Conservation (phyloP, 2,797 vertebrate species). For the Champsocephalus esox region DNA sequence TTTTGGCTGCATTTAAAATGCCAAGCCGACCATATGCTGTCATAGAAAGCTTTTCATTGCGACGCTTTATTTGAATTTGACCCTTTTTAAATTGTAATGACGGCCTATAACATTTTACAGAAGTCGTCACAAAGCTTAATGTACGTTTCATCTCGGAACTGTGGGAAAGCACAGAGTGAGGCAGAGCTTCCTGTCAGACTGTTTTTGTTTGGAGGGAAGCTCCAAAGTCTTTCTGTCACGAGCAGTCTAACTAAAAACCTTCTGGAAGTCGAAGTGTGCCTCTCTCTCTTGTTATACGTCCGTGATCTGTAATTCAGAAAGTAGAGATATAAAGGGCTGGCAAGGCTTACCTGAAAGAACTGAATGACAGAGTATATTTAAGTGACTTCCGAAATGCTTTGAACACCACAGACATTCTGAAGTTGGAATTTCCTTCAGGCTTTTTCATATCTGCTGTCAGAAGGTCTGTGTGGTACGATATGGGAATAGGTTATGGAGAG, state of each 20-base stretch:
- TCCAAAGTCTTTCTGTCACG: conserved; percentile 33
- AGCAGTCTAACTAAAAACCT: background rate
- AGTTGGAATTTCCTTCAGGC: conserved; percentile 2
- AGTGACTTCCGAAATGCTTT: background rate
- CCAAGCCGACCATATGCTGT: conserved; percentile 46
- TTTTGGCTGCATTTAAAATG: conserved; percentile 38
- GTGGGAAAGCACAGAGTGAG: conserved; percentile 31
- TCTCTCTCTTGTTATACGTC: background rate
- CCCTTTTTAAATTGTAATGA: conserved; percentile 57
- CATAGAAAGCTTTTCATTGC: conserved; percentile 48
- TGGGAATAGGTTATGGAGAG: background rate
- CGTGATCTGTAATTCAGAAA: no score
- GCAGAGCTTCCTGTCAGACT: conserved; percentile 38
- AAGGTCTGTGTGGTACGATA: background rate
- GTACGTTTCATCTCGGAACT: conserved; percentile 24
- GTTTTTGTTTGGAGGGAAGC: conserved; percentile 65
- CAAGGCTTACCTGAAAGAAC: no score
- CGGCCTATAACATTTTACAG: conserved; percentile 48
- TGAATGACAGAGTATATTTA: background rate
- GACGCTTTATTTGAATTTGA: conserved; percentile 39
- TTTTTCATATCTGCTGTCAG: background rate
- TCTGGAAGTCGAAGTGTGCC: conserved; percentile 13
- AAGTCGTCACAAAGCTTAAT: conserved; percentile 10
- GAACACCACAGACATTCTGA: background rate
- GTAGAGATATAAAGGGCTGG: background rate